A percentile compares a stretch with the other conserved stretches of the same genome.
These are phyloP conservation scores for Hemithea aestivaria DNA, from an alignment of 2,888 invertebrate genomes.

Conservation along the genomic window DNA sequence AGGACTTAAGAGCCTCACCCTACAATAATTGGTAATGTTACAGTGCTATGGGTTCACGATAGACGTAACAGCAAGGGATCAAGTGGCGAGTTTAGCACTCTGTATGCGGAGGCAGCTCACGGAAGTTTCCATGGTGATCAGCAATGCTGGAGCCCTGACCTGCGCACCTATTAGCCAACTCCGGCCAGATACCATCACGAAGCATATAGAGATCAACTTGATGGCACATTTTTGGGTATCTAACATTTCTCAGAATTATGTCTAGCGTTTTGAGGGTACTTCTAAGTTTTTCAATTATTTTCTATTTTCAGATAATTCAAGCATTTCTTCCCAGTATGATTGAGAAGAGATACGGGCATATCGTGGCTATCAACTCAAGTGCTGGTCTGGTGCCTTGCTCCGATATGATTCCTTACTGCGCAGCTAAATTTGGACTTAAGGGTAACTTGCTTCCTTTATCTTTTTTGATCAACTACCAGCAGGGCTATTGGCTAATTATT, in stretches of 20 bases:
- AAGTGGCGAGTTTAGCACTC: slow-evolving; percentile 57
- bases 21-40: slow-evolving; percentile 7
- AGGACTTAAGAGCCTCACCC: neutral
- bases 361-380: slow-evolving; percentile 68
- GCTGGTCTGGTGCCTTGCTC: slow-evolving; percentile 62
- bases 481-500: too few relatives aligned
- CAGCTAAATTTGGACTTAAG: slow-evolving; percentile 67
- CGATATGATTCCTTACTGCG: slow-evolving; percentile 67
- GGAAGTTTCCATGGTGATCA: slow-evolving; percentile 66
- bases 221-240: slow-evolving; percentile 67
- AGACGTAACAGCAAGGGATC: slow-evolving; percentile 70
- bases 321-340: slow-evolving; percentile 70
- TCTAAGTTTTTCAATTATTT: too few relatives aligned
- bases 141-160: slow-evolving; percentile 56
- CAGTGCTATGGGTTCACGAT: slow-evolving; percentile 66
- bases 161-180: slow-evolving; percentile 53
- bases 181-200: slow-evolving; percentile 48
- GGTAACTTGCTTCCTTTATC: slow-evolving; percentile 40
- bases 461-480: too few relatives aligned
- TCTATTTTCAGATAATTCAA: slow-evolving; percentile 55
- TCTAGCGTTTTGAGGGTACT: too few relatives aligned
- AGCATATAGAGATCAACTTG: slow-evolving; percentile 57
- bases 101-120: slow-evolving; percentile 56
- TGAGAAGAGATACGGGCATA: slow-evolving; percentile 65
- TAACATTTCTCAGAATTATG: too few relatives aligned